Evolutionary conservation across 2,888 invertebrate species (phyloP), one percentile per base, ranked within the genome.

Genomic region (Callosobruchus maculatus): DNA sequence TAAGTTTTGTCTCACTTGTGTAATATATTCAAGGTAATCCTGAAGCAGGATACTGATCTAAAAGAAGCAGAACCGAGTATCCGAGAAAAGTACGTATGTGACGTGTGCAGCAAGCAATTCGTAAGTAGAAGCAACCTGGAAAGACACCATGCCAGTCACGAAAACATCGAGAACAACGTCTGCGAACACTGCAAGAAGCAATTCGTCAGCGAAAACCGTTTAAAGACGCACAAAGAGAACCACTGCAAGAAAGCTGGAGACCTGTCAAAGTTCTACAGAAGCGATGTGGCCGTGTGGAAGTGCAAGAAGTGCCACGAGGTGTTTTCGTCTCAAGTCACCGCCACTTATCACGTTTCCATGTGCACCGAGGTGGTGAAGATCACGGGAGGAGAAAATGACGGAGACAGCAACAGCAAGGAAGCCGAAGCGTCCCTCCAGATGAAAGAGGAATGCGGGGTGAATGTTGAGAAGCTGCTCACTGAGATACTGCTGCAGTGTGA

Each of bases 401-500:
- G 70, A 21, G 73, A 70, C 66, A 67, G 21, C 20, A 21, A 22
- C 18, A 31, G 22, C 13, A 76, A 77, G 18, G 72, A 72, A 26
- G 21, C 7, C 7, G 21, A 68, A 22, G 5, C 21, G 5, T 20
- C 21, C 5, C 0, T 20, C 9, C 21, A 22, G 21, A 68, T n/a
- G n/a, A n/a, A 21, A 7, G 68, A 68, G 21, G 20, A 68, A 1
- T 21, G 22, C 9, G 77, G 78, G 73, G 77, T 78, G 68, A 80
- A 82, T 71, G 82, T 85, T 4, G 84, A 86, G 74, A 86, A 85
- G 80, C 84, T 86, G 30, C 79, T 84, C n/a, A 87, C 87, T 0
- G 87, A 88, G 77, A 79, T 87, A 22, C 76, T 91, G 4, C 84
- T 90, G 31, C 91, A 91, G 80, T 91, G 91, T 77, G 91, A 91